Evolutionary conservation across 1,140 invertebrate species (phyloP).

Genomic region (Dreissena polymorpha): DNA sequence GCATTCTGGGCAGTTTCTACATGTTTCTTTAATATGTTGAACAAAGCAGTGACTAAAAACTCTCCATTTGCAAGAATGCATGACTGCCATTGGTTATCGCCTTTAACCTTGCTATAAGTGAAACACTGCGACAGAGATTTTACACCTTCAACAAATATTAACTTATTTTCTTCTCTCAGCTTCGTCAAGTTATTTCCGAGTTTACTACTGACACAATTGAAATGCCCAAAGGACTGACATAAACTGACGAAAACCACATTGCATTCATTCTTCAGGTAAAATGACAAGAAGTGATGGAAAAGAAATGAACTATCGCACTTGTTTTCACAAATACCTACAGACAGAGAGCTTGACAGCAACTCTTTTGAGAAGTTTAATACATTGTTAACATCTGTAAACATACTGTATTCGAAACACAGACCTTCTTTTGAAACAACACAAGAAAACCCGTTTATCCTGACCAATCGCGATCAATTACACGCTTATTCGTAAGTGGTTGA

Average conservation of each 20-base stretch:
- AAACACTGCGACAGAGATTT: constrained; percentile 53
- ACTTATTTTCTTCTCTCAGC: constrained; percentile 53
- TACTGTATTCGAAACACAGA: neutral
- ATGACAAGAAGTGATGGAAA: constrained; percentile 62
- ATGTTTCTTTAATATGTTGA: neutral
- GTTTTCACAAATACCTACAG: constrained; percentile 51
- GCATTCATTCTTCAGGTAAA: constrained; percentile 53
- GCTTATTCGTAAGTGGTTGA: too few relatives aligned
- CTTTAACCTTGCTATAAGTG: neutral
- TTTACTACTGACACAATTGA: constrained; percentile 64
- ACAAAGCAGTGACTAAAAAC: neutral
- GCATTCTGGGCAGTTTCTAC: neutral
- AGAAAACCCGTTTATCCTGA: too few relatives aligned
- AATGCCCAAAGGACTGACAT: constrained; percentile 67
- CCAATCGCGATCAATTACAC: too few relatives aligned
- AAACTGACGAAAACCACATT: constrained; percentile 60
- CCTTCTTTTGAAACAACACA: too few relatives aligned
- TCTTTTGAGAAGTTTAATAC: constrained; percentile 45
- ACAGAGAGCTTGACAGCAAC: constrained; percentile 11
- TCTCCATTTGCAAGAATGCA: constrained; percentile 6
- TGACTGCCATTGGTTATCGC: constrained; percentile 6
- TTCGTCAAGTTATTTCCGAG: constrained; percentile 62
- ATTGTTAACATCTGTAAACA: constrained; percentile 59
- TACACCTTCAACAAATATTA: constrained; percentile 67
- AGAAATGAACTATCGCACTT: constrained; percentile 61